A percentile compares a stretch with the other conserved stretches of the same genome.
Conservation (phyloP, 2,113 vertebrate species). For the Lasiurus borealis region DNA sequence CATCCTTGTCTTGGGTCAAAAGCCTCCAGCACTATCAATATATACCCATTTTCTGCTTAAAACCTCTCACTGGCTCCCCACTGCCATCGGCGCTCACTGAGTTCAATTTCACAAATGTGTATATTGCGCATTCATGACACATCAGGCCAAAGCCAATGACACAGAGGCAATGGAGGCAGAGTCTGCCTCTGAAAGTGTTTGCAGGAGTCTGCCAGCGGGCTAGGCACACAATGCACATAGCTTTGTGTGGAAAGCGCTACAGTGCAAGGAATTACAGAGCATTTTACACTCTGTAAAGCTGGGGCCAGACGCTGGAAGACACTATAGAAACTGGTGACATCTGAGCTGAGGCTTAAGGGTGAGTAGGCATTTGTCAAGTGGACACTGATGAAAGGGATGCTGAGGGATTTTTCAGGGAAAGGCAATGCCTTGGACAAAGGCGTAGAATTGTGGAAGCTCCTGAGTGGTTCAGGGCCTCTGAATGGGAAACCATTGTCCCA, state of each 20-base stretch:
- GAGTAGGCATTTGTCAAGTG: background rate
- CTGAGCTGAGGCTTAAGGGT: background rate
- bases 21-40: background rate
- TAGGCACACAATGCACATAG: background rate
- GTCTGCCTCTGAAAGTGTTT: background rate
- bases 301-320: background rate
- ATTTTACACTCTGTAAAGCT: background rate
- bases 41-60: background rate
- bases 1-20: background rate
- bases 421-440: background rate
- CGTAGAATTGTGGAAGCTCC: background rate
- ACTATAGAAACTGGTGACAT: background rate
- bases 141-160: background rate
- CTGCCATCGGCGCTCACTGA: background rate
- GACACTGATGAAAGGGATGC: background rate
- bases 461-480: background rate
- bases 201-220: background rate
- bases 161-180: background rate
- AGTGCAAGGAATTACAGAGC: background rate
- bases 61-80: background rate
- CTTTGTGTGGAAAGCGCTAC: background rate
- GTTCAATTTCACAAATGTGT: background rate
- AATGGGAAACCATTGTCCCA: background rate
- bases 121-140: fast-evolving
- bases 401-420: background rate